These are phyloP conservation scores for Tragelaphus imberbis DNA, from an alignment of 2,113 vertebrate species.

Conservation along the genomic window DNA sequence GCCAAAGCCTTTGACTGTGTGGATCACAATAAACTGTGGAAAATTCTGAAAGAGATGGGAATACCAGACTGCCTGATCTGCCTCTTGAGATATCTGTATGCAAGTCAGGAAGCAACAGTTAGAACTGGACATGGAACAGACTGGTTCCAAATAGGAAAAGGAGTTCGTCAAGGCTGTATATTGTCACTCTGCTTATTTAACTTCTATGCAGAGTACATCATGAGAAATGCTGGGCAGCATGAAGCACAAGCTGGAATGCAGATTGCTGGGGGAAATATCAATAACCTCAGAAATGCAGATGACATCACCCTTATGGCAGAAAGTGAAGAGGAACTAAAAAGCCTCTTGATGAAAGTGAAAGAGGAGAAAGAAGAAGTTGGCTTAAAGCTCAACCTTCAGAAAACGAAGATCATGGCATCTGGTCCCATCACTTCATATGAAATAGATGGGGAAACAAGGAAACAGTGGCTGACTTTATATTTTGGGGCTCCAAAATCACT, in stretches of 20 bases:
- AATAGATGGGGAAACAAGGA: background rate
- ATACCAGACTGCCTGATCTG: background rate
- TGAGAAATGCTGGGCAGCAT: accelerated
- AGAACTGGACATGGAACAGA: background rate
- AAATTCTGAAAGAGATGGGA: background rate
- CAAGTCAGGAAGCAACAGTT: background rate
- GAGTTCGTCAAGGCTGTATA: background rate
- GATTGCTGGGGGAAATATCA: background rate
- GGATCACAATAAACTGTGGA: background rate
- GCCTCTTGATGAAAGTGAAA: background rate
- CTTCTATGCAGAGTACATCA: background rate
- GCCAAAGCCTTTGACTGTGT: background rate
- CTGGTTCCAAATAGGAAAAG: background rate
- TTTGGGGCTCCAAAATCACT: background rate
- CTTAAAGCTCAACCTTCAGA: background rate
- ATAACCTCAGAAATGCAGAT: background rate
- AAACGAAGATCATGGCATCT: background rate
- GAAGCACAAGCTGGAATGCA: background rate
- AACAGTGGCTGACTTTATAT: background rate
- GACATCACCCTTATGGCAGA: background rate
- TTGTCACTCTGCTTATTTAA: background rate
- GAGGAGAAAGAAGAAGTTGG: background rate
- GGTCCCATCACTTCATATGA: background rate
- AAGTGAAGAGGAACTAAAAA: background rate
- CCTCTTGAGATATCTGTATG: background rate